Percentiles rank a stretch among this genome's conserved stretches.
Evolutionary conservation across 2,797 vertebrate species (phyloP).

Genomic region (Leuciscus waleckii): DNA sequence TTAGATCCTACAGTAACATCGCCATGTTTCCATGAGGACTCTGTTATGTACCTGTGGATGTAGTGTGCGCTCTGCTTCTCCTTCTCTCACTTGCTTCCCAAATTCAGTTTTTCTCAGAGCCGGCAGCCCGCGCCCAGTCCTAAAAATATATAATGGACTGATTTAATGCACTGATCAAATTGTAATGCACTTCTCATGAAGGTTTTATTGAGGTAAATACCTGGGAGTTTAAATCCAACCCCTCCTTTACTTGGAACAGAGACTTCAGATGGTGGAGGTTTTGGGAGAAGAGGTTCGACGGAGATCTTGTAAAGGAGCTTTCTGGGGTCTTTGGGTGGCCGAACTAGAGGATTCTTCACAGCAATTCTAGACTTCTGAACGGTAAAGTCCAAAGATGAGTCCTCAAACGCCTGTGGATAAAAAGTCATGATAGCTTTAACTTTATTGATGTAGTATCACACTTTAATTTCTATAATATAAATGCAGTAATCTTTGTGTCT

Average conservation of each 20-base stretch:
- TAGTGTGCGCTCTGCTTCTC: constrained; percentile 37
- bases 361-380: constrained; percentile 76
- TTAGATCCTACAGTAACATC: neutral
- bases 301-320: constrained; percentile 74
- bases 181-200: neutral
- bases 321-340: constrained; percentile 76
- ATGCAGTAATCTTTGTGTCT: neutral
- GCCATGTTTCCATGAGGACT: neutral
- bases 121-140: constrained; percentile 74
- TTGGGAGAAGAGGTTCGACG: constrained; percentile 61
- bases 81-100: constrained; percentile 56
- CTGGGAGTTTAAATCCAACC: constrained; percentile 61
- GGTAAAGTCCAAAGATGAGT: constrained; percentile 69
- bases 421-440: neutral
- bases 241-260: constrained; percentile 14
- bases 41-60: constrained; percentile 58
- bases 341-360: constrained; percentile 73
- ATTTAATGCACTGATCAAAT: constrained; percentile 2
- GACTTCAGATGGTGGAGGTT: neutral
- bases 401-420: constrained; percentile 55
- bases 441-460: neutral
- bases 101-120: constrained; percentile 73
- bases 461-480: neutral
- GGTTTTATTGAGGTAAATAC: constrained; percentile 25
- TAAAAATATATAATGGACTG: constrained; percentile 39